Conservation (phyloP, 92 coral and sea anemone genomes). For the Actinostola sp. region DNA sequence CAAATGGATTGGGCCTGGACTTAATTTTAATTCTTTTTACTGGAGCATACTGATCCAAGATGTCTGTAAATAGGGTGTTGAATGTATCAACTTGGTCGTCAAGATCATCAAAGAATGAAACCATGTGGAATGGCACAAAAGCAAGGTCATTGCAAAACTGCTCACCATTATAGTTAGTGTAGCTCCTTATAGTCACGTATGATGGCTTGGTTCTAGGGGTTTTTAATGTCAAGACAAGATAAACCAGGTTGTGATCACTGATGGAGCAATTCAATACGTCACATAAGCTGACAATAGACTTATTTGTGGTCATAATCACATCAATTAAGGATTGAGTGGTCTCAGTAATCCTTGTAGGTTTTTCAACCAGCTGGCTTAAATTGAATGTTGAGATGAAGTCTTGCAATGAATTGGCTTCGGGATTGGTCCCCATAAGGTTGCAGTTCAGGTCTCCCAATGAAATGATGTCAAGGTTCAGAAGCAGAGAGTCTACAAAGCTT, state of each 20-base stretch:
- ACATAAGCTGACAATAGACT: slow-evolving; percentile 35
- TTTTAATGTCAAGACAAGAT: slow-evolving; percentile 45
- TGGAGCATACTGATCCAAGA: slow-evolving; percentile 46
- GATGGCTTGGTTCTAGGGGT: slow-evolving; percentile 54
- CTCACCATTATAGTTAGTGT: slow-evolving; percentile 40
- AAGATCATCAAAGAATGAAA: slow-evolving; percentile 47
- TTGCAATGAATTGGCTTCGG: slow-evolving; percentile 24
- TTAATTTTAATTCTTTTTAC: slow-evolving; percentile 43
- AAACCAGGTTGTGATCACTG: slow-evolving; percentile 58
- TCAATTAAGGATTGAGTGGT: slow-evolving; percentile 48
- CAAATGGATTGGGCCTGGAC: slow-evolving; percentile 44
- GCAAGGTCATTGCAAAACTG: slow-evolving; percentile 54
- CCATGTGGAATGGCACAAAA: slow-evolving; percentile 52
- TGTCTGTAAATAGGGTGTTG: slow-evolving; percentile 42
- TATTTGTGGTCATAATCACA: slow-evolving; percentile 38
- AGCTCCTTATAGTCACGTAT: slow-evolving; percentile 57
- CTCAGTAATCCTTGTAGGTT: slow-evolving; percentile 49
- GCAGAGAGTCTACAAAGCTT: slow-evolving; percentile 33
- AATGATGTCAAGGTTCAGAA: slow-evolving; percentile 30
- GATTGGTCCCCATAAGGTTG: slow-evolving; percentile 35
- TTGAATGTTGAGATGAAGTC: slow-evolving; percentile 45
- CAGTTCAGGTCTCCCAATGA: slow-evolving; percentile 56
- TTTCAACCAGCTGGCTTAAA: slow-evolving; percentile 30
- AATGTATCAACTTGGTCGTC: slow-evolving; percentile 47
- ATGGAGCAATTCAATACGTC: slow-evolving; percentile 51